Percentiles rank a stretch among this genome's conserved stretches.
phyloP scores from a whole-genome alignment of 1,140 invertebrate genomes.

The Phocides pigmalion region DNA sequence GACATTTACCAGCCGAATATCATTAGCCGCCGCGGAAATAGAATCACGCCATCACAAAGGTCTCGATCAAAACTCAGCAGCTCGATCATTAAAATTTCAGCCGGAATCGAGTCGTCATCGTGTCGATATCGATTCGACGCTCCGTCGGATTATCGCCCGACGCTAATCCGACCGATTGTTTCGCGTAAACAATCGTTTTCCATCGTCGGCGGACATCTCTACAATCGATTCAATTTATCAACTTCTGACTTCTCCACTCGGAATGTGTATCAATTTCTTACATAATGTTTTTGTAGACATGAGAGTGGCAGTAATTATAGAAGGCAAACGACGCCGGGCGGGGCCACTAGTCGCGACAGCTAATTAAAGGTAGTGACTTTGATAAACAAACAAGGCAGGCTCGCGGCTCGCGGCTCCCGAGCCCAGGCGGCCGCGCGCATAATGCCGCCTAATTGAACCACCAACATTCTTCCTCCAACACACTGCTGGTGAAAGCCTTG shows the following conservation, averaged over 20 bases:
- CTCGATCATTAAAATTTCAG: slow-evolving; percentile 37
- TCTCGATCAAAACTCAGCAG: slow-evolving; percentile 30
- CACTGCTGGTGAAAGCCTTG: background rate
- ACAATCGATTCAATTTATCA: slow-evolving; percentile 8
- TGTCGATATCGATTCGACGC: slow-evolving; percentile 15
- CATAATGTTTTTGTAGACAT: background rate
- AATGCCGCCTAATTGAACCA: slow-evolving; percentile 11
- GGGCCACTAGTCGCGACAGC: slow-evolving; percentile 27
- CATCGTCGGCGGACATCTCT: background rate
- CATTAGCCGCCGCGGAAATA: slow-evolving; percentile 26
- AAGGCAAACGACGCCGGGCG: slow-evolving; percentile 8
- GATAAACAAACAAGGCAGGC: slow-evolving; percentile 60
- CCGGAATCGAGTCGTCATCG: slow-evolving; percentile 32
- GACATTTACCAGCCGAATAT: slow-evolving; percentile 39
- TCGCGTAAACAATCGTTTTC: slow-evolving; percentile 44
- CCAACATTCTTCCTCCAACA: background rate
- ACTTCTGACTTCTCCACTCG: background rate
- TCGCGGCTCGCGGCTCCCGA: slow-evolving; percentile 4
- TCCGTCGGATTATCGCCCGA: slow-evolving; percentile 5
- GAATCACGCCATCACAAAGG: slow-evolving; percentile 28
- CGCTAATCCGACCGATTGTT: slow-evolving; percentile 42
- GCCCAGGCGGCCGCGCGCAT: slow-evolving; percentile 1
- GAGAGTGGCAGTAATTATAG: slow-evolving; percentile 16
- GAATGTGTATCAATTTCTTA: background rate
- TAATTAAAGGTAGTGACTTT: slow-evolving; percentile 65